These are phyloP conservation scores for Plebejus melissa DNA, from an alignment of 2,888 invertebrate species.

Conservation along the genomic window DNA sequence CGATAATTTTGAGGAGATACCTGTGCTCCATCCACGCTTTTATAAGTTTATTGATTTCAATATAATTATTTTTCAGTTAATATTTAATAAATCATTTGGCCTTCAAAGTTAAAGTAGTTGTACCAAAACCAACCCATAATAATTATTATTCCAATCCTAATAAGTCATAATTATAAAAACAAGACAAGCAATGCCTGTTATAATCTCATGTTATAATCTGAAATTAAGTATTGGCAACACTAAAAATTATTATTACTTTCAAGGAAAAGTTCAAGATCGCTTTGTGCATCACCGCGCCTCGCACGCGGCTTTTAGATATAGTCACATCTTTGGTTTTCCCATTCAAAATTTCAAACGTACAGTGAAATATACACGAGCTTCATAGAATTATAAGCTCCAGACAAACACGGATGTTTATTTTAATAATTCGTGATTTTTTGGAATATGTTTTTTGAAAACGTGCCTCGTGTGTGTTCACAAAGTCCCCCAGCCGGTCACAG, in stretches of 20 bases:
- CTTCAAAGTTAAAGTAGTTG: not conserved
- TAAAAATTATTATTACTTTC: not conserved
- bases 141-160: not conserved
- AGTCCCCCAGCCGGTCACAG: slow-evolving; percentile 42
- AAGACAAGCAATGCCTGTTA: no score
- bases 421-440: not conserved
- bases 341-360: slow-evolving; percentile 31
- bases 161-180: no score
- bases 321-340: slow-evolving; percentile 32
- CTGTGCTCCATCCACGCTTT: not conserved
- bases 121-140: not conserved
- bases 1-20: not conserved
- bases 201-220: not conserved
- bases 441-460: not conserved
- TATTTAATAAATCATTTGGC: not conserved
- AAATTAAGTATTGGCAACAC: not conserved
- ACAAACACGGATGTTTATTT: not conserved
- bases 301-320: slow-evolving; percentile 36
- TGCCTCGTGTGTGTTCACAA: slow-evolving; percentile 36
- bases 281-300: slow-evolving; percentile 34
- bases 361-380: slow-evolving; percentile 34
- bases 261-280: slow-evolving; percentile 31
- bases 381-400: slow-evolving; percentile 4
- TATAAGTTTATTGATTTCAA: not conserved
- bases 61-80: not conserved